A percentile compares a stretch with the other conserved stretches of the same genome.
phyloP scores from a whole-genome alignment of 2,113 vertebrate species.

The Erythrocercus mccallii region DNA sequence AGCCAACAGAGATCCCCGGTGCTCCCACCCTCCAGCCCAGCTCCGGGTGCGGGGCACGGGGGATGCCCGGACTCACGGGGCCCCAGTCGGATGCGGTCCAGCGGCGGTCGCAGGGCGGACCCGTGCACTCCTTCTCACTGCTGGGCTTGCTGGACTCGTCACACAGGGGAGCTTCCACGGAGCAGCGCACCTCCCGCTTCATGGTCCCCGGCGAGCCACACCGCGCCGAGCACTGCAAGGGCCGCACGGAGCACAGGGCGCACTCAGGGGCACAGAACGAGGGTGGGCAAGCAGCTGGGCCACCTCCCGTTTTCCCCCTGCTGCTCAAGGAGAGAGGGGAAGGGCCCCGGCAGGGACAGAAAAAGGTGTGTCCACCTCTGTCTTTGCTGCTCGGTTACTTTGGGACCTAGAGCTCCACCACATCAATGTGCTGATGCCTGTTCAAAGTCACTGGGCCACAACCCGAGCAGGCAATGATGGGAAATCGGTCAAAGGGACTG shows the following conservation, averaged over 20 bases:
- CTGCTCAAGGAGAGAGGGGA: not conserved
- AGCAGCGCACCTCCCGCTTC: constrained; percentile 85
- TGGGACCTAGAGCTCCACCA: not conserved
- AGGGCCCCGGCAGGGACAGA: not conserved
- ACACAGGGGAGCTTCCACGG: constrained; percentile 75
- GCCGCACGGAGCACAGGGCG: fast-evolving
- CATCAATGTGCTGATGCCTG: not conserved
- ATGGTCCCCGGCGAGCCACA: constrained; percentile 75
- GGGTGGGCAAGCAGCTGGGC: not conserved
- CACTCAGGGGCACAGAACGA: not conserved
- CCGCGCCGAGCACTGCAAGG: constrained; percentile 79
- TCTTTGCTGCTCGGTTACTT: not conserved
- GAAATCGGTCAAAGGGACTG: not conserved
- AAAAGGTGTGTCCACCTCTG: fast-evolving
- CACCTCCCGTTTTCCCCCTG: not conserved
- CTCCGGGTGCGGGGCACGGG: fast-evolving
- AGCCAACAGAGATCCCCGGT: not conserved
- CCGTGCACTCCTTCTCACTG: constrained; percentile 73
- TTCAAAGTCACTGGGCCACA: not conserved
- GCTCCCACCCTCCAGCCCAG: not conserved
- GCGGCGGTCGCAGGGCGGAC: constrained; percentile 80
- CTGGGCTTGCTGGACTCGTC: constrained; percentile 74
- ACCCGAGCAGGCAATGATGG: not conserved
- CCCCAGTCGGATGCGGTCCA: constrained; percentile 88
- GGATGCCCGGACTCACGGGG: constrained; percentile 75